Percentiles rank a stretch among this genome's conserved stretches.
phyloP scores from a whole-genome alignment of 2,888 invertebrate species.

The Anaspis maculata region DNA sequence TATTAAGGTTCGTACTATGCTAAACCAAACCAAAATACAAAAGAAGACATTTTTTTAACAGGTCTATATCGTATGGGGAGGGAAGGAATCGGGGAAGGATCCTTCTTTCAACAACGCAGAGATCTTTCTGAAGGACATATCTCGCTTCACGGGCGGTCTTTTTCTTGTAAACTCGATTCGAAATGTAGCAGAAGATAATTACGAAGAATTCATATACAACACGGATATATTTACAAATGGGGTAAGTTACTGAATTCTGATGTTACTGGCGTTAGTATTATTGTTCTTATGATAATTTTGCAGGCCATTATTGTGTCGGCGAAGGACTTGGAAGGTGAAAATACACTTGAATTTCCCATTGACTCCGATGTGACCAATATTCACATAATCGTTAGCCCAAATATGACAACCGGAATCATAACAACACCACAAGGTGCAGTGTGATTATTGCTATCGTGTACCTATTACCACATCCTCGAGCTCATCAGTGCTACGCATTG shows the following conservation, averaged over 20 bases:
- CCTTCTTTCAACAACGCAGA: constrained; percentile 40
- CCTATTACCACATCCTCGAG: too few relatives aligned
- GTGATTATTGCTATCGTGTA: too few relatives aligned
- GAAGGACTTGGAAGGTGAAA: constrained; percentile 22
- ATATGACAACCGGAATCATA: constrained; percentile 17
- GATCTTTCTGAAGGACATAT: constrained; percentile 41
- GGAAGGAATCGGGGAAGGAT: constrained; percentile 29
- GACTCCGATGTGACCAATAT: constrained; percentile 33
- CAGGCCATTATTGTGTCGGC: constrained; percentile 20
- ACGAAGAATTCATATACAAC: too few relatives aligned
- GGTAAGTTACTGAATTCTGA: too few relatives aligned
- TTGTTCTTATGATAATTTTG: constrained; percentile 9
- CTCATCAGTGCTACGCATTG: too few relatives aligned
- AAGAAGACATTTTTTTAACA: too few relatives aligned
- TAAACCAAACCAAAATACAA: too few relatives aligned
- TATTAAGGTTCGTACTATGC: too few relatives aligned
- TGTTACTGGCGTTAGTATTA: too few relatives aligned
- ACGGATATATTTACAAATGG: too few relatives aligned
- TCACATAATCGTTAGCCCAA: constrained; percentile 25
- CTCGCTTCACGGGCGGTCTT: constrained; percentile 42
- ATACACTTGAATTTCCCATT: too few relatives aligned
- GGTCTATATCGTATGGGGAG: constrained; percentile 45
- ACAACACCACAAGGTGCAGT: constrained; percentile 27
- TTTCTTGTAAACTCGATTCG: constrained; percentile 33
- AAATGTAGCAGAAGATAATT: constrained; percentile 18